phyloP scores from a whole-genome alignment of 1,140 invertebrate genomes.

The Neodiprion pinetum region DNA sequence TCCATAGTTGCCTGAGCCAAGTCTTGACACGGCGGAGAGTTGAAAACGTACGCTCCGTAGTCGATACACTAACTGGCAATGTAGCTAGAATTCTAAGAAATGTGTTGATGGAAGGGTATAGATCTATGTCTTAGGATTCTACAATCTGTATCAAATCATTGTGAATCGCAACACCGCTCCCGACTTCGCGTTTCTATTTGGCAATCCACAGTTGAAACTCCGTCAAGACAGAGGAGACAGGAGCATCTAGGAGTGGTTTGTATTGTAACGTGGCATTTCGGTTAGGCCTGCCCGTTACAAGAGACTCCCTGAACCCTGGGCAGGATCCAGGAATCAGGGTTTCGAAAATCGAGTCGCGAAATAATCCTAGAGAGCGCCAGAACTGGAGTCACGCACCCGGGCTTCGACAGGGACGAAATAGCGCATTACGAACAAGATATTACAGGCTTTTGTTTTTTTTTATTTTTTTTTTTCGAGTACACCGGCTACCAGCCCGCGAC shows the following conservation, averaged over 20 bases:
- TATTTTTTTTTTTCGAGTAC: too few relatives aligned
- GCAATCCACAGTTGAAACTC: constrained; percentile 33
- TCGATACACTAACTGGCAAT: constrained; percentile 44
- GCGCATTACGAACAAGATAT: too few relatives aligned
- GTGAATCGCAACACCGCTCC: not conserved
- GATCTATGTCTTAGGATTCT: constrained; percentile 22
- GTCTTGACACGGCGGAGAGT: constrained; percentile 42
- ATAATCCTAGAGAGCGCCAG: too few relatives aligned
- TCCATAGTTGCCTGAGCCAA: constrained; percentile 41
- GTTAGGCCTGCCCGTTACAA: too few relatives aligned
- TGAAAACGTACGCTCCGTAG: constrained; percentile 42
- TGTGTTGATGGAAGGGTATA: constrained; percentile 28
- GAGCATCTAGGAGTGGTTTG: constrained; percentile 22
- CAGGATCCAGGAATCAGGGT: too few relatives aligned
- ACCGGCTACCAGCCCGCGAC: too few relatives aligned
- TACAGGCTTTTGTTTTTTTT: too few relatives aligned
- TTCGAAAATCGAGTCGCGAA: too few relatives aligned
- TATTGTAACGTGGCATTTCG: not conserved
- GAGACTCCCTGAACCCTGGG: too few relatives aligned
- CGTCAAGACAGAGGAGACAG: constrained; percentile 19
- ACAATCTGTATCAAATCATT: not conserved
- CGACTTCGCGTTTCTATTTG: constrained; percentile 30
- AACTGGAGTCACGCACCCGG: too few relatives aligned
- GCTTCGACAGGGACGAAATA: too few relatives aligned
- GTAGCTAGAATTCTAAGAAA: constrained; percentile 33